phyloP scores from a whole-genome alignment of 2,113 vertebrate genomes.

The Anhinga rufa region DNA sequence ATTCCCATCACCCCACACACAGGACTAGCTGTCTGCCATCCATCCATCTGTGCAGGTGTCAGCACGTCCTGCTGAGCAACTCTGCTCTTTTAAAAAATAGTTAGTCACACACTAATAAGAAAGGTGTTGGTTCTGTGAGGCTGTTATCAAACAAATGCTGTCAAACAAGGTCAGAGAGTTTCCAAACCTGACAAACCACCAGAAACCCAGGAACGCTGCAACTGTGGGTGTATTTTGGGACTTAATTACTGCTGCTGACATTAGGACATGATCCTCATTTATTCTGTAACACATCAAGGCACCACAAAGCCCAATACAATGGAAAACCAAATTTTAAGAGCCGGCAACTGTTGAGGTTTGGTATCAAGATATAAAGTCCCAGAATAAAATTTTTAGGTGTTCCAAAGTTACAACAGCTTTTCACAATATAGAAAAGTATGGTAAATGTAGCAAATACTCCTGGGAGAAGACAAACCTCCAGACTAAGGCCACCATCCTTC shows the following conservation, averaged over 20 bases:
- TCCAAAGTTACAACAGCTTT: background rate
- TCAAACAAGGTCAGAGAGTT: background rate
- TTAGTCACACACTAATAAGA: background rate
- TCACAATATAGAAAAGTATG: background rate
- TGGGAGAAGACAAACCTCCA: background rate
- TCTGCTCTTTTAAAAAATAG: background rate
- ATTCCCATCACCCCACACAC: fast-evolving
- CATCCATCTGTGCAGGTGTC: background rate
- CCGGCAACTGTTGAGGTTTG: background rate
- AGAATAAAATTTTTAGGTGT: background rate
- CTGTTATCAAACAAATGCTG: background rate
- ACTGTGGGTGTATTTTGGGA: background rate
- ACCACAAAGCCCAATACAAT: background rate
- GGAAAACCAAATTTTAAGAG: background rate
- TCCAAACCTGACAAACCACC: background rate
- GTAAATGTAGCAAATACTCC: background rate
- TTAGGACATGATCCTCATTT: background rate
- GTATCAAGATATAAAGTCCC: background rate
- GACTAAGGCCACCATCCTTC: background rate
- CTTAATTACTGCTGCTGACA: background rate
- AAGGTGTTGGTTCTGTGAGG: background rate
- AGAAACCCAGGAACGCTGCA: background rate
- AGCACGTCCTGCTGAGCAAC: background rate
- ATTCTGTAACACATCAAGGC: background rate
- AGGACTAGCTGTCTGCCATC: background rate